Evolutionary conservation across 1,140 invertebrate genomes (phyloP), one percentile per base, ranked within the genome.

Genomic region (Schlechtendalia chinensis): DNA sequence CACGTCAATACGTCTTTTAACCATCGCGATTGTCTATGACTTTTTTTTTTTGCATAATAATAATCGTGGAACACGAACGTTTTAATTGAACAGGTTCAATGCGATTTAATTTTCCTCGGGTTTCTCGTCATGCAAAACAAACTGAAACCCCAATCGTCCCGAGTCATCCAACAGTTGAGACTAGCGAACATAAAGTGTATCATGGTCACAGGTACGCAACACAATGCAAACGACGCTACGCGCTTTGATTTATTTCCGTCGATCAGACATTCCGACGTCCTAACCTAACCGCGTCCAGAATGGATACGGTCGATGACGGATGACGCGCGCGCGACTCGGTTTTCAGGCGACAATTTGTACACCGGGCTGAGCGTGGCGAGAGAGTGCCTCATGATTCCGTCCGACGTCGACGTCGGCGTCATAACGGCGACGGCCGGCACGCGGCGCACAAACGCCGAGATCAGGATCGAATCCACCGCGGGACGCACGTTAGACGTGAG

Each of bases 121-220:
- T 89, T 97, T 82, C 89, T 97, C 77, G 89, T 97, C 63, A 91
- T 97, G 89, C 94, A 96, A 85, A 98, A 98, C 86, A 90, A 93
- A 82, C 87, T 97, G 67, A 97, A 97, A 86, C 90, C 91, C 1
- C 92, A 96, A 85, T 95, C 94, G 0, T 90, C 89, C 39, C 89
- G 89, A n/a, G 90, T 94, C 0, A 94, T 96, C 29, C 87, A 88
- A 63, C 87, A 91, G 67, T 86, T 96, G 11, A 90, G 91, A 69
- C 87, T 89, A 50, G 95, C 96, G 2, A 89, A 92, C 81, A 94
- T 97, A 83, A 90, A 93, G 69, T 92, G 92, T 65, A 90, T 97
- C 32, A 98, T 98, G 96, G 93, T 97, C 1, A 98, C 96, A 83
- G 95, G 92, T 92, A n/a, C 63, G 59, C 6, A 58, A n/a, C n/a